Conservation (phyloP, 2,888 invertebrate genomes). For the Eueremaeus valkanovi region DNA sequence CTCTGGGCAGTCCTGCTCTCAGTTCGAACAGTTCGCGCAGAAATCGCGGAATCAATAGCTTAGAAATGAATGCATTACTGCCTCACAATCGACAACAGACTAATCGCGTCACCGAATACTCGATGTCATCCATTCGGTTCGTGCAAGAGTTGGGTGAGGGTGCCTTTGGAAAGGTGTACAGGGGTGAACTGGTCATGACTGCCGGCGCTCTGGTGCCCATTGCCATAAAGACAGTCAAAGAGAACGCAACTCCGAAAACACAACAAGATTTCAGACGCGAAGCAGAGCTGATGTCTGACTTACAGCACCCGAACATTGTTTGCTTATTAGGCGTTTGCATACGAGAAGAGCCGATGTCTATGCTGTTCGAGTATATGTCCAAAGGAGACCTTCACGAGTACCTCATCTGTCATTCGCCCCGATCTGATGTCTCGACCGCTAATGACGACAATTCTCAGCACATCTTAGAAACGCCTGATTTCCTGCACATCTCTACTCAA, state of each 20-base stretch:
- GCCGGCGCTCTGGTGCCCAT: constrained; percentile 58
- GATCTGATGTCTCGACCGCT: constrained; percentile 54
- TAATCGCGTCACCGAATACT: constrained; percentile 65
- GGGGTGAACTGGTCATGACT: constrained; percentile 52
- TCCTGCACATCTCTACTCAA: constrained; percentile 84
- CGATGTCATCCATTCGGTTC: constrained; percentile 61
- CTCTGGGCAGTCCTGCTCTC: constrained; percentile 28
- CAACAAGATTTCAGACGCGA: constrained; percentile 76
- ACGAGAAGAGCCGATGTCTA: constrained; percentile 59
- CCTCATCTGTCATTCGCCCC: constrained; percentile 80
- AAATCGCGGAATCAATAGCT: constrained; percentile 51
- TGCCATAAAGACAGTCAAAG: constrained; percentile 75
- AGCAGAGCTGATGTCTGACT: constrained; percentile 78
- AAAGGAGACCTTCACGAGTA: constrained; percentile 95
- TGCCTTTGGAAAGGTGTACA: constrained; percentile 92
- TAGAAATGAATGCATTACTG: constrained; percentile 77
- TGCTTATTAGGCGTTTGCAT: constrained; percentile 65
- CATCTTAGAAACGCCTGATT: constrained; percentile 57
- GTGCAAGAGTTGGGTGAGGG: constrained; percentile 91
- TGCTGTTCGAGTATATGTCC: constrained; percentile 97
- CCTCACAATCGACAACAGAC: constrained; percentile 50
- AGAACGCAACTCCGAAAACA: constrained; percentile 68
- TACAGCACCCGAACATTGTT: constrained; percentile 73
- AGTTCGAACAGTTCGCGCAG: constrained; percentile 20
- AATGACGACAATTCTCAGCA: constrained; percentile 48